Percentiles rank a stretch among this genome's conserved stretches.
Conservation (phyloP, 2,888 invertebrate species). For the Conus canariensis region DNA sequence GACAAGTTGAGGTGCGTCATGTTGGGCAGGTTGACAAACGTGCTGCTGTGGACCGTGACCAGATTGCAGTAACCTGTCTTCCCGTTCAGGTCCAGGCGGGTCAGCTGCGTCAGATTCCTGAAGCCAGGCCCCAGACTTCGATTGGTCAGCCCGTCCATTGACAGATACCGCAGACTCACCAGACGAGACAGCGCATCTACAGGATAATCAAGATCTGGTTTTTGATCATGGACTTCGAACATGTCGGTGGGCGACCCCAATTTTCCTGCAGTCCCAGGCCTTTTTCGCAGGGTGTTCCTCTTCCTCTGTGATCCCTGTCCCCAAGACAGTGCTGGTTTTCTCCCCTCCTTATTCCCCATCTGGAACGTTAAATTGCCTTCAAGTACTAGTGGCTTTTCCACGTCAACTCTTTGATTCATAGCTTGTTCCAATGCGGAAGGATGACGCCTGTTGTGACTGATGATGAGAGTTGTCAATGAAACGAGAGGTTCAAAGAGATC, state of each 20-base stretch:
- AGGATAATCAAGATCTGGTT: constrained; percentile 41
- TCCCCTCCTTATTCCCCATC: background rate
- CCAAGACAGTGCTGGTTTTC: background rate
- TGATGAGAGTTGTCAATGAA: background rate
- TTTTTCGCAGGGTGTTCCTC: background rate
- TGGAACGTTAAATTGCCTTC: background rate
- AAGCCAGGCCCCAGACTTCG: constrained; percentile 36
- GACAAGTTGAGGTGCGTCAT: constrained; percentile 25
- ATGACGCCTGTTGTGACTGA: background rate
- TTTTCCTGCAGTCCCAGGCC: background rate
- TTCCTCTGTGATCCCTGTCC: background rate
- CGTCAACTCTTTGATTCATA: background rate
- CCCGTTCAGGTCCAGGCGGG: constrained; percentile 23
- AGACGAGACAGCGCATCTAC: constrained; percentile 40
- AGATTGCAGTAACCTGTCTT: constrained; percentile 5
- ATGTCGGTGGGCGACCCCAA: background rate
- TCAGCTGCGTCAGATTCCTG: constrained; percentile 19
- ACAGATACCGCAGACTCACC: constrained; percentile 14
- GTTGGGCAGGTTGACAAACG: constrained; percentile 1
- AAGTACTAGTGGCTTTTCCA: too few relatives aligned
- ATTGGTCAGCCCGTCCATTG: constrained; percentile 42
- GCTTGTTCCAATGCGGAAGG: background rate
- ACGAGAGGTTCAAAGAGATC: background rate
- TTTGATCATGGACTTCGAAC: background rate
- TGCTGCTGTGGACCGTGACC: background rate